Conservation (phyloP, 2,113 vertebrate species). For the Notarius lentiginosus region DNA sequence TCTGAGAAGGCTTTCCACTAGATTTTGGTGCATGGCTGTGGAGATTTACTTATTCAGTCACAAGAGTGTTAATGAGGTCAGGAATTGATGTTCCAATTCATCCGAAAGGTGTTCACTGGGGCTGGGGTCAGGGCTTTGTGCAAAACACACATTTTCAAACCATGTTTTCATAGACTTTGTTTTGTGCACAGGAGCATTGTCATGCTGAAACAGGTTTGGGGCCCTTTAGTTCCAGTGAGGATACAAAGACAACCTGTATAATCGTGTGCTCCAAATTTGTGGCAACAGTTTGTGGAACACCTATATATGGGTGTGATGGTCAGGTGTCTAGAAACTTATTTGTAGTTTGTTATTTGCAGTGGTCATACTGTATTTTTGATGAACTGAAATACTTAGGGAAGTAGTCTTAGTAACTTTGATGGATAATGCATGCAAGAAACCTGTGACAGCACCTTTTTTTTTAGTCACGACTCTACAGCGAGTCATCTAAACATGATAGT, state of each 20-base stretch:
- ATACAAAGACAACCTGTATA: background rate
- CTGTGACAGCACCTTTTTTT: background rate
- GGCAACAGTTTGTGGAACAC: background rate
- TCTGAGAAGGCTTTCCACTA: background rate
- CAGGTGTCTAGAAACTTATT: background rate
- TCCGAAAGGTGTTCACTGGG: background rate
- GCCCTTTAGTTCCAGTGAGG: background rate
- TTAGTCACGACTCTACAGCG: background rate
- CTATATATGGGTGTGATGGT: background rate
- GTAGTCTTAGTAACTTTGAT: background rate
- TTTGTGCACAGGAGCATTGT: background rate
- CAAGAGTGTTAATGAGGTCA: background rate
- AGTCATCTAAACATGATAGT: background rate
- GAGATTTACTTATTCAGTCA: background rate
- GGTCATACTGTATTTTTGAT: background rate
- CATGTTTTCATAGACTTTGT: background rate
- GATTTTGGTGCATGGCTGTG: background rate
- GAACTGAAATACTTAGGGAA: background rate
- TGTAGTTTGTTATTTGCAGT: too few species aligned
- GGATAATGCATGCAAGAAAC: background rate
- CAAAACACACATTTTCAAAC: background rate
- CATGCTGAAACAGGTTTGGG: background rate
- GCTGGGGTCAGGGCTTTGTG: background rate
- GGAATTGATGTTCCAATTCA: background rate
- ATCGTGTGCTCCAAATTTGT: background rate